phyloP scores from a whole-genome alignment of 2,113 vertebrate species.

The Mobula hypostoma region DNA sequence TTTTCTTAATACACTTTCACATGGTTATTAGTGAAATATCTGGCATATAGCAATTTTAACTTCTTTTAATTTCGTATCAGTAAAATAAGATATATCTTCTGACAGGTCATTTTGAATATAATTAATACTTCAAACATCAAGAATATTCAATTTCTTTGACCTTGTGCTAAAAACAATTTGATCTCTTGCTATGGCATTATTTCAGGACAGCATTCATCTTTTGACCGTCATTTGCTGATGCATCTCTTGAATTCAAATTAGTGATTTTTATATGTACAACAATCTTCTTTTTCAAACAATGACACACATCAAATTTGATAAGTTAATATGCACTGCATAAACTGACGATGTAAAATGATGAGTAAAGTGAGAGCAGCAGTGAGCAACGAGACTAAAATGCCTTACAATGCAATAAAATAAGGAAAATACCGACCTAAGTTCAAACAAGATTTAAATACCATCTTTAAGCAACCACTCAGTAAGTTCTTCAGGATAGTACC shows the following conservation, averaged over 20 bases:
- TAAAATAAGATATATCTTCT: not conserved
- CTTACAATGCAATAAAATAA: not conserved
- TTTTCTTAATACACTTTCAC: not conserved
- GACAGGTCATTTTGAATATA: not conserved
- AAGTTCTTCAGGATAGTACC: not conserved
- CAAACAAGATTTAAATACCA: not conserved
- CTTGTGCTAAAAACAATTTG: not conserved
- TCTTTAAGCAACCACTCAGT: not conserved
- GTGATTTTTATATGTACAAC: not conserved
- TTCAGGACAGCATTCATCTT: not conserved
- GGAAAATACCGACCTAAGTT: not conserved
- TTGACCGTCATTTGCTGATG: not conserved
- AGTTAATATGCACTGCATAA: not conserved
- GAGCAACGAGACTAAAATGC: not conserved
- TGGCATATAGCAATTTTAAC: not conserved
- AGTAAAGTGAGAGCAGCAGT: not conserved
- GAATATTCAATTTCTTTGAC: not conserved
- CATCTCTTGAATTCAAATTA: constrained; percentile 28
- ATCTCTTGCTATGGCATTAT: not conserved
- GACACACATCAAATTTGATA: not conserved
- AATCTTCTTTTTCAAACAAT: constrained; percentile 7
- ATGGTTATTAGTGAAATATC: not conserved
- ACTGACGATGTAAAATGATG: not conserved
- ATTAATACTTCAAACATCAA: not conserved
- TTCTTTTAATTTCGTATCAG: not conserved